These are phyloP conservation scores for Hyla sarda DNA, from an alignment of 2,113 vertebrate genomes.

Conservation along the genomic window DNA sequence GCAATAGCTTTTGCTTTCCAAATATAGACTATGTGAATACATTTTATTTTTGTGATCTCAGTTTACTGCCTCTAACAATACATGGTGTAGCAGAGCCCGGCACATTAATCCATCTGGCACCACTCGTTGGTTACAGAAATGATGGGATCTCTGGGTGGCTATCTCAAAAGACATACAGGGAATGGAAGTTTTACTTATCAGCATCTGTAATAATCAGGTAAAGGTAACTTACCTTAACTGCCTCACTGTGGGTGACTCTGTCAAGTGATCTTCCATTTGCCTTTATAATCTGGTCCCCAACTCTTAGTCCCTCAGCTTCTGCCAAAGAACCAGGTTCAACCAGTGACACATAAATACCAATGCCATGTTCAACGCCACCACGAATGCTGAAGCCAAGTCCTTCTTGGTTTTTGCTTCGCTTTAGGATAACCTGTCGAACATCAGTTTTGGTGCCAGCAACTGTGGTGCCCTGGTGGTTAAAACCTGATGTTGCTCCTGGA, in stretches of 20 bases:
- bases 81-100: background rate
- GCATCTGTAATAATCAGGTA: background rate
- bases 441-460: constrained; percentile 67
- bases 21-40: background rate
- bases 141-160: background rate
- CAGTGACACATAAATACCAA: constrained; percentile 95
- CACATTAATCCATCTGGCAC: background rate
- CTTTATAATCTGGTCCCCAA: constrained; percentile 94
- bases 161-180: background rate
- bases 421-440: constrained; percentile 85
- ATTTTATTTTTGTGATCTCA: background rate
- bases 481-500: constrained; percentile 64
- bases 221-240: constrained; percentile 85
- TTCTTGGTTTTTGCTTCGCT: constrained; percentile 90
- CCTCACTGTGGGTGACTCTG: constrained; percentile 89
- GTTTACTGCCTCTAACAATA: background rate
- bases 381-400: constrained; percentile 97
- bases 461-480: constrained; percentile 70
- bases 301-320: constrained; percentile 88
- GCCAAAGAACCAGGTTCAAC: constrained; percentile 95
- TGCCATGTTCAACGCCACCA: constrained; percentile 93
- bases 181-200: background rate
- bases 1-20: background rate
- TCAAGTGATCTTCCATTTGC: constrained; percentile 93
- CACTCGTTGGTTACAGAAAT: background rate